Percentiles rank a stretch among this genome's conserved stretches.
phyloP scores from a whole-genome alignment of 2,113 vertebrate genomes.

The Nasalis larvatus region DNA sequence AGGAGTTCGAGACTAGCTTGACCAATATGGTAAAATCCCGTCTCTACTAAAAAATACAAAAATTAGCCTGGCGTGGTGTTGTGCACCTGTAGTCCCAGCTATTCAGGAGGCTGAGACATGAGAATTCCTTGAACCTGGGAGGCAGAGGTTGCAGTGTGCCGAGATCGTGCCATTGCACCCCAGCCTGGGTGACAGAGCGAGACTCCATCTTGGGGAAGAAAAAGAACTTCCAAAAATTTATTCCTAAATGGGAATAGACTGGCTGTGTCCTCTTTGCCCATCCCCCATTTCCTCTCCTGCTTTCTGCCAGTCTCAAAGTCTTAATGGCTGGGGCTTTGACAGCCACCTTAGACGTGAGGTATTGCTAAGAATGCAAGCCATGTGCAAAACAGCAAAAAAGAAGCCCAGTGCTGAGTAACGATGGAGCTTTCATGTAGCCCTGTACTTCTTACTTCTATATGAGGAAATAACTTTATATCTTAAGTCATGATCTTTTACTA shows the following conservation, averaged over 20 bases:
- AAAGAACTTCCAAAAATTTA: not conserved
- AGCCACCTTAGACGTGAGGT: not conserved
- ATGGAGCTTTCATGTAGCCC: not conserved
- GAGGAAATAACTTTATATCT: constrained; percentile 22
- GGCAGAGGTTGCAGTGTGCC: too few relatives aligned
- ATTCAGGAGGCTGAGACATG: too few relatives aligned
- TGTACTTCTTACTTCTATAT: not conserved
- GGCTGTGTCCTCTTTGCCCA: not conserved
- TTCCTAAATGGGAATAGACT: not conserved
- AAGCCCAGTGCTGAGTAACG: not conserved
- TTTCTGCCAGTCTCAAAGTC: constrained; percentile 6
- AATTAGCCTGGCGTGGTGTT: too few relatives aligned
- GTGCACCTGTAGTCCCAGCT: too few relatives aligned
- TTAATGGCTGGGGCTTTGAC: not conserved
- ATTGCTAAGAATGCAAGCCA: not conserved
- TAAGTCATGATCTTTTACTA: constrained; percentile 33
- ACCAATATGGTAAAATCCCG: too few relatives aligned
- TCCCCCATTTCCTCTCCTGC: not conserved
- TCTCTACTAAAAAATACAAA: too few relatives aligned
- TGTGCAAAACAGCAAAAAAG: not conserved
- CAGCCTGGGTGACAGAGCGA: too few relatives aligned
- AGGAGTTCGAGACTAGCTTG: too few relatives aligned
- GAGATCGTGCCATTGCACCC: too few relatives aligned
- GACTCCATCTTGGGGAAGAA: too few relatives aligned
- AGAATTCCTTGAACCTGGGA: too few relatives aligned